A percentile compares a stretch with the other conserved stretches of the same genome.
Evolutionary conservation across 2,113 vertebrate genomes (phyloP).

Genomic region (Spizaetus ornatus): DNA sequence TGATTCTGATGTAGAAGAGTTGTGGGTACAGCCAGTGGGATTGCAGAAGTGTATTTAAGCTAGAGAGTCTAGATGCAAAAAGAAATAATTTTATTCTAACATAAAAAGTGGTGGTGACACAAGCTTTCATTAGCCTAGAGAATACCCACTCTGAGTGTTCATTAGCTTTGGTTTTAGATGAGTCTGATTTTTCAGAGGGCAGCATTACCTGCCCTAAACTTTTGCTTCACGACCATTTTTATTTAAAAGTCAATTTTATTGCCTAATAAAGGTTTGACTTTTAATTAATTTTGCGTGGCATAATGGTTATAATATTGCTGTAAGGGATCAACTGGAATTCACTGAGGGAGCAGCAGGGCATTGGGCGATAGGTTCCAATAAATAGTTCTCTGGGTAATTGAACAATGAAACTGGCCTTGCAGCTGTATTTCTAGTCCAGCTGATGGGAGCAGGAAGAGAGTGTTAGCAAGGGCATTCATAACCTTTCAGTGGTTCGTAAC

Average conservation of each 20-base stretch:
- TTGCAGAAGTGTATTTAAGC: background rate
- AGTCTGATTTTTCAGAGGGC: background rate
- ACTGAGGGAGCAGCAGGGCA: background rate
- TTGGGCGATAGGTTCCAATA: background rate
- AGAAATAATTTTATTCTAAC: background rate
- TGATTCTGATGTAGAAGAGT: background rate
- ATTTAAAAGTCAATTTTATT: background rate
- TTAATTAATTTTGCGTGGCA: background rate
- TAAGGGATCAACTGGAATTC: background rate
- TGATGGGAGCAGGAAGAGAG: background rate
- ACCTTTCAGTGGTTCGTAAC: background rate
- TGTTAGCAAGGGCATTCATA: background rate
- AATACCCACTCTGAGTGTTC: background rate
- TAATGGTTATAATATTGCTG: background rate
- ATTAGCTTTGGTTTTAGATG: background rate
- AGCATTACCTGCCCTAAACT: background rate
- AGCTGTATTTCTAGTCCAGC: background rate
- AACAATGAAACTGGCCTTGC: background rate
- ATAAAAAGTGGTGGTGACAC: background rate
- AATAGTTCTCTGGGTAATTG: background rate
- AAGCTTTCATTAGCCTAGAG: background rate
- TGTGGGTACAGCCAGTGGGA: background rate
- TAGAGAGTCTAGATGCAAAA: background rate
- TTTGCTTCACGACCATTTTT: background rate
- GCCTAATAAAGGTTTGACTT: conserved; percentile 7